These are phyloP conservation scores for Nannoperca obscura DNA, from an alignment of 2,797 vertebrate species.

Conservation along the genomic window DNA sequence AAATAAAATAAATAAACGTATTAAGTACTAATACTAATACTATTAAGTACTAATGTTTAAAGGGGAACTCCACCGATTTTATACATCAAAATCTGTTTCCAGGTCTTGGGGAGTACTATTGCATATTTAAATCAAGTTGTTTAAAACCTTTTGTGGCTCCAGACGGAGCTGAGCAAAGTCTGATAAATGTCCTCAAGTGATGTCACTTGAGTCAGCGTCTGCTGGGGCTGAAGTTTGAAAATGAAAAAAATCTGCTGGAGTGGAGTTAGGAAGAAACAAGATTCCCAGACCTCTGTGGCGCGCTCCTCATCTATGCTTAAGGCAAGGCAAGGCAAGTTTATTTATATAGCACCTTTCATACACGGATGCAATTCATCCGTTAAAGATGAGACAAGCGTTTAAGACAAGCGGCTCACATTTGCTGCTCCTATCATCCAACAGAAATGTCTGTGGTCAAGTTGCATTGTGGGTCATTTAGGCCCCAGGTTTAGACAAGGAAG, in stretches of 20 bases:
- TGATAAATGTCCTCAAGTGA: slow-evolving; percentile 23
- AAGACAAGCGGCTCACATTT: neutral
- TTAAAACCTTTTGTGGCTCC: slow-evolving; percentile 11
- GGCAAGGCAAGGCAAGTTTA: no score
- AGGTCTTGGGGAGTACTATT: neutral
- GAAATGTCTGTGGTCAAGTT: neutral
- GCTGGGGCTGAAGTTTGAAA: slow-evolving; percentile 11
- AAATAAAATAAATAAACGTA: no score
- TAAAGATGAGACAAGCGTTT: no score
- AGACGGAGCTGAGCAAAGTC: neutral
- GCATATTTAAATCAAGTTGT: neutral
- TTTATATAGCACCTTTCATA: no score
- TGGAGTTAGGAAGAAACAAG: neutral
- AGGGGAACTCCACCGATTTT: neutral
- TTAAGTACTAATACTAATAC: no score
- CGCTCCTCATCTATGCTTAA: slow-evolving; percentile 7
- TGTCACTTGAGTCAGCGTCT: slow-evolving; percentile 1
- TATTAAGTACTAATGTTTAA: neutral
- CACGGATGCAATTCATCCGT: no score
- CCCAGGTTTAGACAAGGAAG: slow-evolving; percentile 11
- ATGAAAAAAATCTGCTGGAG: neutral
- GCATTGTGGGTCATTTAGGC: slow-evolving; percentile 4
- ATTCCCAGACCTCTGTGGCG: neutral
- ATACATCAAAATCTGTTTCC: slow-evolving; percentile 19
- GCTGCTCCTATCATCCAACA: neutral